Evolutionary conservation across 2,888 invertebrate genomes (phyloP), one percentile per base, ranked within the genome.

Genomic region (Meganola albula): DNA sequence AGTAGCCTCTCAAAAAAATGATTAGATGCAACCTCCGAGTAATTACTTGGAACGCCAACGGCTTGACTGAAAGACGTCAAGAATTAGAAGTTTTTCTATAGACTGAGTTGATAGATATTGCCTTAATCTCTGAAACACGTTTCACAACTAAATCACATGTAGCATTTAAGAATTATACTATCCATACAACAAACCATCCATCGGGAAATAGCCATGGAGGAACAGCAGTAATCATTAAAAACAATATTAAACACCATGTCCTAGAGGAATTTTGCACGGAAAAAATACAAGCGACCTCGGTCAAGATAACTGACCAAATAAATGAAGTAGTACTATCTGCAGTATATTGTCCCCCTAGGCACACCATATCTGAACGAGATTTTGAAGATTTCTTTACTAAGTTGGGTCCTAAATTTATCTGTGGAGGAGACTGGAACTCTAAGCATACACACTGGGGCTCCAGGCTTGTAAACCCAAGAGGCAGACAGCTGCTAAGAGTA

Each of bases 121-220:
- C 21, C 4, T 16, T 16, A 16, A 16, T 16, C 4, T 16, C 16
- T 16, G 16, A 16, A 6, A 16, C 16, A 16, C 4, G 21, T 8
- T 21, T 21, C 21, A 21, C 21, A 8, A 8, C 21, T 3, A 21
- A 21, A 21, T 21, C 21, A 8, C 21, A 21, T 8, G 9, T 21
- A n/a, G 3, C 4, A 21, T 21, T 6, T 3, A 21, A 21, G n/a
- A 21, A 21, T 9, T 21, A 21, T 9, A 21, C 21, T 8, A 8
- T 21, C n/a, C n/a, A 21, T n/a, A 21, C 16, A 6, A 16, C 16
- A 6, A 16, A 16, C 16, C 6, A 16, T 12, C 53, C 56, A 0
- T 51, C 51, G 37, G 51, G 53, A 1, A 47, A 14, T 5, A 44
- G 48, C 6, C 48, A 53, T 26, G 54, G 31, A 4, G 50, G 54